Base-by-base conservation (phyloP, 2,888 invertebrate genomes). In the Mesorhabditis spiculigera region DNA sequence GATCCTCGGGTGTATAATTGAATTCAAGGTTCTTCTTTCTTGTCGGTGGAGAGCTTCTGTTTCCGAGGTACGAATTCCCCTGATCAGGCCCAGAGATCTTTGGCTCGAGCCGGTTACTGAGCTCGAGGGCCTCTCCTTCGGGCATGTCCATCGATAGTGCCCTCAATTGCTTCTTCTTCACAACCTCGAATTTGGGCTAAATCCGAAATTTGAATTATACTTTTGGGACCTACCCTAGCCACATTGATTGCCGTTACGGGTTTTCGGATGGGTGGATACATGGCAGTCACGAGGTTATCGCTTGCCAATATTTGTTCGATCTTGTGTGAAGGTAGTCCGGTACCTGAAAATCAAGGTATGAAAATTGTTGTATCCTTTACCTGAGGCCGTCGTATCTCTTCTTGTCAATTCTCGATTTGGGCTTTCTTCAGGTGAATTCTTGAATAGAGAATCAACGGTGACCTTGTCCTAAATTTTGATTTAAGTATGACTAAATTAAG, bases 261-360 rank as follows among this genome's bases (percentile, higher is more conserved):
- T n/a, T 71, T 72, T 65, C 73, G 68, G 45, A 76, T 71, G 10
- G 83, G 82, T 28, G 82, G 83, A 63, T 83, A 83, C 82, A 83
- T 83, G 44, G 83, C 83, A 1, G 83, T 83, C 43, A 79, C 81
- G 5, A 83, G 28, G 5, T 75, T 78, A 3, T 81, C 75, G 44
- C 80, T 81, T 3, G 83, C 82, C 0, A 79, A 67, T 16, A 65
- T 64, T 45, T 5, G 66, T 45, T n/a, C 13, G 44, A 16, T 5
- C 6, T 42, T 4, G 6, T 42, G 16, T 61, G 61, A 16, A 10
- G 5, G 4, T 13, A 8, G 28, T 58, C 4, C 8, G 45, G 42
- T 6, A 45, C 5, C 16, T 13, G 16, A 44, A 43, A 43, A 70
- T 45, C 10, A 69, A n/a, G 13, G 58, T 50, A 50, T 50, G 58